A percentile compares a stretch with the other conserved stretches of the same genome.
Evolutionary conservation across 2,888 invertebrate species (phyloP).

Genomic region (Phyto melanocephala): DNA sequence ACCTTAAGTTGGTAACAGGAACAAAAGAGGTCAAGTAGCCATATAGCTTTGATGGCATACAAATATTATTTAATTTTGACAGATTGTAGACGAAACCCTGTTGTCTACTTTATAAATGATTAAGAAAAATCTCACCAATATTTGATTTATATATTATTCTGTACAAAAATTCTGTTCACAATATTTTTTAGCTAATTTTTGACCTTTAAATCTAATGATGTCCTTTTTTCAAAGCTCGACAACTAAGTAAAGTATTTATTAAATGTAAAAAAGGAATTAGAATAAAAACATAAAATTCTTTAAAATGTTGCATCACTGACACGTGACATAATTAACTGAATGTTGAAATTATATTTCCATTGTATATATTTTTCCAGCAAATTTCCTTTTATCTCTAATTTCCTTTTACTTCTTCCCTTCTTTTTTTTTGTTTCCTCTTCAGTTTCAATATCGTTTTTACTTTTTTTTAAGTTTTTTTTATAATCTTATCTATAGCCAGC

Average conservation of each 20-base stretch:
- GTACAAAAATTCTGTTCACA: too few relatives aligned
- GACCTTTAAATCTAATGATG: background rate
- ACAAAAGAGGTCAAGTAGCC: too few relatives aligned
- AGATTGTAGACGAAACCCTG: too few relatives aligned
- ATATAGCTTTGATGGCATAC: too few relatives aligned
- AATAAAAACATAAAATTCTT: background rate
- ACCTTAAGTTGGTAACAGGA: too few relatives aligned
- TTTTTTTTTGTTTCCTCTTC: background rate
- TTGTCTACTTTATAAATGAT: too few relatives aligned
- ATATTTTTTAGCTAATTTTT: too few relatives aligned
- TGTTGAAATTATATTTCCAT: slow-evolving; percentile 31
- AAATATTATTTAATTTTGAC: too few relatives aligned
- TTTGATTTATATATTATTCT: too few relatives aligned
- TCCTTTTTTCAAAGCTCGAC: background rate
- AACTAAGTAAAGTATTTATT: slow-evolving; percentile 19
- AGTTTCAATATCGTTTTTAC: background rate
- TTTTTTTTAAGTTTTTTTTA: background rate
- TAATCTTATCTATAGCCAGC: background rate
- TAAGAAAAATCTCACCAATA: too few relatives aligned
- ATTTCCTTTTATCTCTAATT: slow-evolving; percentile 21
- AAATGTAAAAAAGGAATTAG: background rate
- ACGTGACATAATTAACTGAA: slow-evolving; percentile 60
- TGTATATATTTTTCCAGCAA: background rate
- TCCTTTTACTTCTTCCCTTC: background rate
- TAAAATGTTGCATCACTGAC: slow-evolving; percentile 9